A percentile compares a stretch with the other conserved stretches of the same genome.
Evolutionary conservation across 2,797 vertebrate species (phyloP).

Genomic region (Chelmon rostratus): DNA sequence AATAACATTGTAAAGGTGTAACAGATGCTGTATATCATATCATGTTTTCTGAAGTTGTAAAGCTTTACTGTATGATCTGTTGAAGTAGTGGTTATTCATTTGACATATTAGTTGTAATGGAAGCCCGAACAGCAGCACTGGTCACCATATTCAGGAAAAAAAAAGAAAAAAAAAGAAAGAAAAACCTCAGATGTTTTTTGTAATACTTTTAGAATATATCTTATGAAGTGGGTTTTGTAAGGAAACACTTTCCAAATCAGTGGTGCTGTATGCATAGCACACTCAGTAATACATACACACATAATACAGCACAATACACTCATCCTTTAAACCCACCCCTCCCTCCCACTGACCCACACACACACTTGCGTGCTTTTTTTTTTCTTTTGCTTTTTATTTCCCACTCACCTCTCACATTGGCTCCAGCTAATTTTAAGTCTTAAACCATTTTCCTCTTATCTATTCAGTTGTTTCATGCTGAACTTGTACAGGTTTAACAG

Average conservation of each 20-base stretch:
- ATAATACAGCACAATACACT: slow-evolving; percentile 82
- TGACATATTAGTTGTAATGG: slow-evolving; percentile 82
- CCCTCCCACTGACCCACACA: slow-evolving; percentile 1
- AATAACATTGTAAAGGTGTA: slow-evolving; percentile 87
- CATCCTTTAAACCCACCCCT: slow-evolving; percentile 59
- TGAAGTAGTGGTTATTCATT: slow-evolving; percentile 84
- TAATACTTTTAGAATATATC: slow-evolving; percentile 87
- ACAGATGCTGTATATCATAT: slow-evolving; percentile 87
- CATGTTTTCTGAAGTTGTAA: slow-evolving; percentile 83
- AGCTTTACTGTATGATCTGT: slow-evolving; percentile 85
- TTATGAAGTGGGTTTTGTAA: slow-evolving; percentile 86
- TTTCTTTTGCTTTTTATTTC: neutral
- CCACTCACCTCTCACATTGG: slow-evolving; percentile 60
- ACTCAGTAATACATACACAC: slow-evolving; percentile 80
- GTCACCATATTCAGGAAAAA: slow-evolving; percentile 84
- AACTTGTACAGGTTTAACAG: slow-evolving; percentile 24
- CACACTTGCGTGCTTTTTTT: slow-evolving; percentile 48
- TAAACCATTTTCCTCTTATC: slow-evolving; percentile 63
- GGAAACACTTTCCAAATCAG: slow-evolving; percentile 84
- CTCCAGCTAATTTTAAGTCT: slow-evolving; percentile 72
- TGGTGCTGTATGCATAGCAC: slow-evolving; percentile 83
- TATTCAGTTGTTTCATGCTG: slow-evolving; percentile 43
- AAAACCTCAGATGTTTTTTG: slow-evolving; percentile 86
- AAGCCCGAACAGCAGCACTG: slow-evolving; percentile 84
- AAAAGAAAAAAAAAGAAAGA: slow-evolving; percentile 59